Conservation (phyloP, 2,888 invertebrate genomes). For the Myopa tessellatipennis region DNA sequence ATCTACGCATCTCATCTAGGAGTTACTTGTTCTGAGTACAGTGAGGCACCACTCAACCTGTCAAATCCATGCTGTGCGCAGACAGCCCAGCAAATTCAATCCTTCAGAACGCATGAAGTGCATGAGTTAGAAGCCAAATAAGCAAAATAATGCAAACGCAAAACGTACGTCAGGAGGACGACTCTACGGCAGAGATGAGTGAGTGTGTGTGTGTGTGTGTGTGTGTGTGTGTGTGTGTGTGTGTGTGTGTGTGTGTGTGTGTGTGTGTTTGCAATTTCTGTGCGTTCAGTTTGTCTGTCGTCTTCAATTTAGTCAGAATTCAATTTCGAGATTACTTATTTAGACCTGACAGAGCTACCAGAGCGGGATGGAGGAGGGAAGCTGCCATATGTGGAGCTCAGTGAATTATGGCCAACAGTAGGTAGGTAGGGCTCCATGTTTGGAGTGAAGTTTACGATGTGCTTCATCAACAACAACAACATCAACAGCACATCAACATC, state of each 20-base stretch:
- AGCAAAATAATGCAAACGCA: slow-evolving; percentile 14
- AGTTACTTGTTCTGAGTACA: slow-evolving; percentile 12
- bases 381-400: not conserved
- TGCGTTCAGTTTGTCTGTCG: slow-evolving; percentile 14
- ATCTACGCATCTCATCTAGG: not conserved
- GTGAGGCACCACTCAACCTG: slow-evolving; percentile 25
- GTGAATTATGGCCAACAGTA: not conserved
- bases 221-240: not conserved
- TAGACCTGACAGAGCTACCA: not conserved
- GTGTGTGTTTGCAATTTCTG: not conserved
- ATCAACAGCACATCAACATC: too few species aligned
- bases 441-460: too few species aligned
- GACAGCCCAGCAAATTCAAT: not conserved
- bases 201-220: not conserved
- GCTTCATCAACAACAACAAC: too few species aligned
- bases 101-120: slow-evolving; percentile 7
- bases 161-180: not conserved
- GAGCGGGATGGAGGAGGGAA: not conserved
- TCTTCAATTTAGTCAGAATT: slow-evolving; percentile 25
- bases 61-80: slow-evolving; percentile 27
- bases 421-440: too few species aligned
- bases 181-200: too few species aligned
- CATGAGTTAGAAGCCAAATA: slow-evolving; percentile 22
- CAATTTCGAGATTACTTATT: slow-evolving; percentile 18
- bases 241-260: too few species aligned